A percentile compares a stretch with the other conserved stretches of the same genome.
These are phyloP conservation scores for Larimichthys crocea DNA, from an alignment of 2,113 vertebrate species.

Conservation along the genomic window DNA sequence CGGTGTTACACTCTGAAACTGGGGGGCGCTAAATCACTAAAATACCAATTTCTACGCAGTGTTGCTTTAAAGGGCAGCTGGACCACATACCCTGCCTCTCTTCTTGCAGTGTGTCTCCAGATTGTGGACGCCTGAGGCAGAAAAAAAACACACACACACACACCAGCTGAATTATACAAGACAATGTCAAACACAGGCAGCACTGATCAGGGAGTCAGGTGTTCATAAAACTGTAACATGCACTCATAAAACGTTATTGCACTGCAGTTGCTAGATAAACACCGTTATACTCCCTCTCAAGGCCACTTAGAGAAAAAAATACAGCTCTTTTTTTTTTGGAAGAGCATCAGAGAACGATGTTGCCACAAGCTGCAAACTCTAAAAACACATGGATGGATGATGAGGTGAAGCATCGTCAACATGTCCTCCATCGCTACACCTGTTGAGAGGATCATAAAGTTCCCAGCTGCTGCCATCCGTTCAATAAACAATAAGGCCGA, in stretches of 20 bases:
- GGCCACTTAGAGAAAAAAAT: slow-evolving; percentile 42
- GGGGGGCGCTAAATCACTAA: too few relatives aligned
- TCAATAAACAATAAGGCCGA: slow-evolving; percentile 41
- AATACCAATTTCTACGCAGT: too few relatives aligned
- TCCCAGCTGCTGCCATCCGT: slow-evolving; percentile 56
- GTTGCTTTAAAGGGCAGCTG: background rate
- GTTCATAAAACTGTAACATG: slow-evolving; percentile 49
- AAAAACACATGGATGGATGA: slow-evolving; percentile 26
- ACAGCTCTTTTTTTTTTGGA: background rate
- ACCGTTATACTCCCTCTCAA: slow-evolving; percentile 23
- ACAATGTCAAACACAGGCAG: slow-evolving; percentile 21
- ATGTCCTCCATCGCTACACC: slow-evolving; percentile 3
- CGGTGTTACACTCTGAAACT: too few relatives aligned
- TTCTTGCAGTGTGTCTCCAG: background rate
- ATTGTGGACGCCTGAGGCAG: background rate
- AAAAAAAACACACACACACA: background rate
- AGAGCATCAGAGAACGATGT: background rate
- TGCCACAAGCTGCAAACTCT: slow-evolving; percentile 24
- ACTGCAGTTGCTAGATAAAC: slow-evolving; percentile 43
- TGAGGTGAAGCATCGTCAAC: slow-evolving; percentile 31
- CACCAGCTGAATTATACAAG: slow-evolving; percentile 34
- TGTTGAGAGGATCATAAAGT: slow-evolving; percentile 50
- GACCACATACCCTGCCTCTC: background rate
- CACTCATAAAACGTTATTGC: slow-evolving; percentile 60
- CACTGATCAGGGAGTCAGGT: slow-evolving; percentile 43